Base-by-base conservation (phyloP, 2,113 vertebrate genomes). In the Pipra filicauda region DNA sequence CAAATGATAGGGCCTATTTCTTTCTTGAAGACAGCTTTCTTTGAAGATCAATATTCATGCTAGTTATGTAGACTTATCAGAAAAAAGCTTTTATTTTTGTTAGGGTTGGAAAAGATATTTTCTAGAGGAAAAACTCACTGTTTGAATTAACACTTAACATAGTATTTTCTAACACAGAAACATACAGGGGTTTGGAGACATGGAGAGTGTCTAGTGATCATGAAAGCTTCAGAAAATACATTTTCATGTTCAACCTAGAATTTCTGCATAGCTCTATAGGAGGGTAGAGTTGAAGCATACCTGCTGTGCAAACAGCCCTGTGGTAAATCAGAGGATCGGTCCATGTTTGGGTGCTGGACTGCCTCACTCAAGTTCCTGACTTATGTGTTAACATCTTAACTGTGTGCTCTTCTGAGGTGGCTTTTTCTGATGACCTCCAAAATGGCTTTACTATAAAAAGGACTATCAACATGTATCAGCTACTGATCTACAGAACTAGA, bases 241-340 rank as follows among this genome's bases (percentile, higher is more conserved):
- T 44, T 71, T 87, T 66, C 24, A 28, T 26, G 17, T 62, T 89
- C 19, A 58, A 15, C 3, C 15, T 62, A 37, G 51, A 87, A 81
- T 89, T 74, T 91, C 19, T 78, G 15, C 2, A 2, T 48, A 64
- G 8, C 3, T 31, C 21, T 78, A 18, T 28, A n/a, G 27, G 5
- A 48, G 4, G 3, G 12, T 41, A 88, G 18, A 72, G 12, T 5
- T 72, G 35, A 41, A 85, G 8, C 8, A 52, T 33, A 52, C 1
- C 4, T 33, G 43, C 76, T 35, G 4, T 64, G 20, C 22, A 71
- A 26, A 51, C 12, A 66, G 28, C 13, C 5, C 37, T 2, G 1
- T 19, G 21, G 31, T 43, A 82, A 64, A 75, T n/a, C 57, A 71
- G 20, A 62, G 7, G 15, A 51, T 46, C 0, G 0, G 13, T 59